Evolutionary conservation across 2,113 vertebrate species (phyloP).

Genomic region (Nothobranchius furzeri): DNA sequence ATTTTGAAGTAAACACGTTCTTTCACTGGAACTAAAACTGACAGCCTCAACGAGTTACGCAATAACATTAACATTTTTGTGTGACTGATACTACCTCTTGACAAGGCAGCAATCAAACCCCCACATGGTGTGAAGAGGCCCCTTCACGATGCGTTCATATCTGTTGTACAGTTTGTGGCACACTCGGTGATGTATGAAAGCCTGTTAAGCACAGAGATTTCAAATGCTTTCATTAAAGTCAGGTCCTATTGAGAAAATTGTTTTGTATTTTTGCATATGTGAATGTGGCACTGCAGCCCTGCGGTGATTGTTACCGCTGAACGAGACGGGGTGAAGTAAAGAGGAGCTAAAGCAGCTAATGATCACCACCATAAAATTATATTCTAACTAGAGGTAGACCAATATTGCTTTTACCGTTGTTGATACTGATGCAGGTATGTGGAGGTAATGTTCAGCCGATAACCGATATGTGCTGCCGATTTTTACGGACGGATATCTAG

Average conservation of each 20-base stretch:
- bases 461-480: too few species aligned
- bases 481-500: too few species aligned
- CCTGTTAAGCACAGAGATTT: slow-evolving; percentile 38
- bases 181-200: slow-evolving; percentile 35
- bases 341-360: neutral
- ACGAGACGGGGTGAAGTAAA: neutral
- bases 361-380: neutral
- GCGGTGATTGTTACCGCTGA: slow-evolving; percentile 1
- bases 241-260: slow-evolving; percentile 47
- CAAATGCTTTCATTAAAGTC: slow-evolving; percentile 33
- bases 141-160: slow-evolving; percentile 16
- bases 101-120: slow-evolving; percentile 32
- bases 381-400: too few species aligned
- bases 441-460: too few species aligned
- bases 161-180: neutral
- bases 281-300: slow-evolving; percentile 5
- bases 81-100: slow-evolving; percentile 16
- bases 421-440: too few species aligned
- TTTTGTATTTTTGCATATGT: slow-evolving; percentile 41
- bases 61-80: slow-evolving; percentile 23
- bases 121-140: slow-evolving; percentile 35
- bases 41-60: slow-evolving; percentile 10
- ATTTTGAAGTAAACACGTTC: slow-evolving; percentile 1
- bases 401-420: too few species aligned
- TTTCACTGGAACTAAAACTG: neutral